phyloP scores from a whole-genome alignment of 2,797 vertebrate genomes.

The Mergus octosetaceus region DNA sequence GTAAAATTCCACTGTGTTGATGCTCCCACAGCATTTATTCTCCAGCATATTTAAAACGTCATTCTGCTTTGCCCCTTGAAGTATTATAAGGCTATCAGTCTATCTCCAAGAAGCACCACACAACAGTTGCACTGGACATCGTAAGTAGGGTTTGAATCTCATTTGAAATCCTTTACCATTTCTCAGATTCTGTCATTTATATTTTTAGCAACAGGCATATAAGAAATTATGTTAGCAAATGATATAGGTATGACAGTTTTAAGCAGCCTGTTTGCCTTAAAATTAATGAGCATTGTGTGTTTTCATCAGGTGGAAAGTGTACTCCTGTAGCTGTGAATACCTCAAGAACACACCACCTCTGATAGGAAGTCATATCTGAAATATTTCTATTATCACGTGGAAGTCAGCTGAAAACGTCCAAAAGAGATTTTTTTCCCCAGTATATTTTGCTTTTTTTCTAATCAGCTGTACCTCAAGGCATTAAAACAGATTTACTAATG shows the following conservation, averaged over 20 bases:
- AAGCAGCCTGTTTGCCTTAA: neutral
- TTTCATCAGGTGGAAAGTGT: neutral
- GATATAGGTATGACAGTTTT: neutral
- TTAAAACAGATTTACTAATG: neutral
- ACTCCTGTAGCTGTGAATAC: neutral
- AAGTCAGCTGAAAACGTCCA: neutral
- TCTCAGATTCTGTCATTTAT: neutral
- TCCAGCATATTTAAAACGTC: neutral
- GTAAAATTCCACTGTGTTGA: neutral
- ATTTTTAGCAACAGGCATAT: neutral
- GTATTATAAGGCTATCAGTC: neutral
- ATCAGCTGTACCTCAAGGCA: neutral
- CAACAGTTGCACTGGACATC: neutral
- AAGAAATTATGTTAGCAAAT: neutral
- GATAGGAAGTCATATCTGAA: neutral
- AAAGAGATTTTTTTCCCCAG: neutral
- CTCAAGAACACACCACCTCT: neutral
- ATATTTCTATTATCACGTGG: neutral
- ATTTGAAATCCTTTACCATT: neutral
- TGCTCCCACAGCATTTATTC: neutral
- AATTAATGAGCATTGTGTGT: rapidly evolving
- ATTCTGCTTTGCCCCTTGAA: neutral
- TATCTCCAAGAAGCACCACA: neutral
- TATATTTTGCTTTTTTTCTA: neutral
- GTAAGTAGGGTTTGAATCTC: neutral